Evolutionary conservation across 2,888 invertebrate genomes (phyloP), one percentile per base, ranked within the genome.

Genomic region (Zootermopsis nevadensis): DNA sequence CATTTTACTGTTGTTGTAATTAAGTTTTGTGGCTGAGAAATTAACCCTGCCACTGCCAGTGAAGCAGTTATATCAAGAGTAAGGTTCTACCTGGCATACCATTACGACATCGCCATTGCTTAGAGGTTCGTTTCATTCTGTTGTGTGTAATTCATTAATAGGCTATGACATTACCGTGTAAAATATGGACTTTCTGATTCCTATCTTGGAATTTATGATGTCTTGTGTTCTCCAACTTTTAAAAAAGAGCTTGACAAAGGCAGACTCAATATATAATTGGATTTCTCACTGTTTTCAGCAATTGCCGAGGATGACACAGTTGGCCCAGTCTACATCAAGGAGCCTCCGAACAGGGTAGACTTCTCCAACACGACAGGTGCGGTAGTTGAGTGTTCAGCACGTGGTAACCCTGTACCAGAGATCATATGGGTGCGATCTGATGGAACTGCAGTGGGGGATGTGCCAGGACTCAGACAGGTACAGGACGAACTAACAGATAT

Each of bases 321-420:
- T 90, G 98, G 98, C 87, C 98, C 98, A 60, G 96, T 97, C 86
- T 98, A 98, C 90, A 93, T 97, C 87, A 95, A 95, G 87, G 97
- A 98, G 91, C 98, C 98, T 82, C 95, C 95, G 85, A 96, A 97
- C 90, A 94, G 96, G 87, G 94, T 98, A 86, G 97, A 97, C 90
- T 98, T 98, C 90, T 97, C 97, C 86, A 98, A 98, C 90, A 97
- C 97, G 86, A 97, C 97, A 84, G 98, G 98, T 87, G 96, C 97
- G 85, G 95, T 96, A 87, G 96, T 98, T 85, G 97, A 97, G 89
- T 98, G 98, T 89, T 95, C 96, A 86, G 97, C 97, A 24, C 93
- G 96, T 87, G 98, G 97, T 86, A 95, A 95, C 87, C 98, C 98
- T 33, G 93, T 95, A 86, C 97, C 98, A 82, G 96, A 96, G 89